phyloP scores from a whole-genome alignment of 64 coral and sea anemone genomes.

The Pocillopora damicornis region DNA sequence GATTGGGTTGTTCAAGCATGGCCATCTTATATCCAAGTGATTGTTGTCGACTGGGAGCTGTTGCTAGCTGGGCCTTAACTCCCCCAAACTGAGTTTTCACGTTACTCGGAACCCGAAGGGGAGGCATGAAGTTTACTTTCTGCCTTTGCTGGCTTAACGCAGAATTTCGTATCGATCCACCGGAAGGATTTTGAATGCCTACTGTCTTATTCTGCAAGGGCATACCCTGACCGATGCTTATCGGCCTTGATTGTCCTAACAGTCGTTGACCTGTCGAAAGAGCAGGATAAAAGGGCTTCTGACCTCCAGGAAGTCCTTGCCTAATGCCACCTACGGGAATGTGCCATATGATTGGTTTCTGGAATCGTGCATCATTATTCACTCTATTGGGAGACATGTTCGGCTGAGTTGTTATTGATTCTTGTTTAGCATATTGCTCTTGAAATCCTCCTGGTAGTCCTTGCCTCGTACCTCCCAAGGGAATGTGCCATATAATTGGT shows the following conservation, averaged over 20 bases:
- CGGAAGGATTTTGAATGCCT: not conserved
- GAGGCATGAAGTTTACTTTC: not conserved
- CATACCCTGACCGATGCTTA: not conserved
- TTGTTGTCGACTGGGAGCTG: not conserved
- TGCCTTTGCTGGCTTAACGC: not conserved
- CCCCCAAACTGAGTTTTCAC: not conserved
- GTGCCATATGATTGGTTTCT: constrained; percentile 34
- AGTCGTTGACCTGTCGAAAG: not conserved
- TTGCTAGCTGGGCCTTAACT: not conserved
- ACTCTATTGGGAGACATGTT: not conserved
- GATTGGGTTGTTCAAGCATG: not conserved
- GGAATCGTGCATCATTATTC: not conserved
- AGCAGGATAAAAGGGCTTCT: not conserved
- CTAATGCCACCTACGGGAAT: not conserved
- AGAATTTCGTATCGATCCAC: not conserved
- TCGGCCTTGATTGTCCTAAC: not conserved
- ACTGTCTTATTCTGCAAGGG: not conserved
- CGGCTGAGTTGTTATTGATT: not conserved
- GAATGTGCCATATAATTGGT: constrained; percentile 39
- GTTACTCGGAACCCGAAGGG: not conserved
- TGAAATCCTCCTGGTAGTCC: not conserved
- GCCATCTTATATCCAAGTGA: constrained; percentile 18
- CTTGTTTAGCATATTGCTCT: not conserved
- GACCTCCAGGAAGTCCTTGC: not conserved
- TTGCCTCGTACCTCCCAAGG: not conserved